A percentile compares a stretch with the other conserved stretches of the same genome.
Evolutionary conservation across 1,140 invertebrate species (phyloP).

Genomic region (Trinorchestia longiramus): DNA sequence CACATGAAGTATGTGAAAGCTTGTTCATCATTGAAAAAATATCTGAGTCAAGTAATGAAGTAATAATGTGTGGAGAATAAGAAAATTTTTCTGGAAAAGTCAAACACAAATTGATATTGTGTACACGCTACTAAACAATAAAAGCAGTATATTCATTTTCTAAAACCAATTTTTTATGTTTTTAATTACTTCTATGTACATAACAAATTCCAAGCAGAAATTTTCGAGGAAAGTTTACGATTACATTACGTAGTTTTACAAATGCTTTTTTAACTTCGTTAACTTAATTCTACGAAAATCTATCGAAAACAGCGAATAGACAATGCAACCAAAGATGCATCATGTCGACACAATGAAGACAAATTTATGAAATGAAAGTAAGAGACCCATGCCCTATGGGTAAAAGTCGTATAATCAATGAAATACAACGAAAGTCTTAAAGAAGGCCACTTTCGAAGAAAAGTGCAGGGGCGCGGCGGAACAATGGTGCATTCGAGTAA

Average conservation of each 20-base stretch:
- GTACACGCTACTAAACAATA: neutral
- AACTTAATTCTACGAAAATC: neutral
- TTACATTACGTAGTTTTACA: neutral
- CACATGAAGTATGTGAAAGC: neutral
- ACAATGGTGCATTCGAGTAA: conserved; percentile 32
- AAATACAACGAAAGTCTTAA: neutral
- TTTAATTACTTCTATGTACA: neutral
- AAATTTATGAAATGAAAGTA: neutral
- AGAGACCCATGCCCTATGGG: neutral
- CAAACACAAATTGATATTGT: neutral
- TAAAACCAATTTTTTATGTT: too few species aligned
- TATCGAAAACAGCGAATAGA: neutral
- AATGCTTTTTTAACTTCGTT: neutral
- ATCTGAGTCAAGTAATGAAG: neutral
- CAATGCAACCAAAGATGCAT: neutral
- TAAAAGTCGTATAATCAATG: neutral
- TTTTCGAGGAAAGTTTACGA: neutral
- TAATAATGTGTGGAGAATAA: neutral
- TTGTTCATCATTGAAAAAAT: neutral
- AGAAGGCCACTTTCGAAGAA: neutral
- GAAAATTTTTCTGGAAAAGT: neutral
- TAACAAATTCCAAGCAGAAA: neutral
- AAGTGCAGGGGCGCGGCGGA: neutral
- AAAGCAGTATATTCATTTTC: neutral
- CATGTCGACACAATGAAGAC: neutral